A percentile compares a stretch with the other conserved stretches of the same genome.
These are phyloP conservation scores for Alfaro cultratus DNA, from an alignment of 2,797 vertebrate species.

Conservation along the genomic window DNA sequence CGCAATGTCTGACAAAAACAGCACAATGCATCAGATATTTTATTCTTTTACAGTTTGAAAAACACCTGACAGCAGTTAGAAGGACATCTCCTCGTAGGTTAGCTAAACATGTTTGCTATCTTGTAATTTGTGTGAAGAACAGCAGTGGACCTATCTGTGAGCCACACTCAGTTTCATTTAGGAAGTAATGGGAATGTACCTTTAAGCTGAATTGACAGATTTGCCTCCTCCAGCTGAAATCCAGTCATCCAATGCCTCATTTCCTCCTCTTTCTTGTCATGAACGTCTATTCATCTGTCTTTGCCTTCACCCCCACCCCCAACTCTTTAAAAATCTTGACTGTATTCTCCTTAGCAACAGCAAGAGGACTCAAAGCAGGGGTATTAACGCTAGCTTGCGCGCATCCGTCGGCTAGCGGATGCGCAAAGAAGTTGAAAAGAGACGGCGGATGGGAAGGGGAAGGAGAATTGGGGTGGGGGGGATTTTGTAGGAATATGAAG, in stretches of 20 bases:
- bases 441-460: background rate
- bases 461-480: too few species aligned
- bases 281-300: constrained; percentile 44
- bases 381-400: constrained; percentile 62
- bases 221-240: constrained; percentile 63
- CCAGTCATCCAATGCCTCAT: constrained; percentile 63
- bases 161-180: constrained; percentile 19
- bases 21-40: background rate
- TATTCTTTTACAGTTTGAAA: background rate
- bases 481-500: constrained; percentile 51
- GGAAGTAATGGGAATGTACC: constrained; percentile 40
- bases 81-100: background rate
- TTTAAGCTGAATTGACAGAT: constrained; percentile 56
- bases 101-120: constrained; percentile 11
- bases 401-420: constrained; percentile 73
- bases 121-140: constrained; percentile 32
- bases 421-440: constrained; percentile 52
- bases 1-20: background rate
- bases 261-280: constrained; percentile 66
- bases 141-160: constrained; percentile 12
- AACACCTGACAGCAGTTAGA: background rate
- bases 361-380: constrained; percentile 54
- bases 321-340: constrained; percentile 39
- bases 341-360: constrained; percentile 81
- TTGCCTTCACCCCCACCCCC: background rate